Evolutionary conservation across 2,113 vertebrate species (phyloP).

Genomic region (Cinclus mexicanus): DNA sequence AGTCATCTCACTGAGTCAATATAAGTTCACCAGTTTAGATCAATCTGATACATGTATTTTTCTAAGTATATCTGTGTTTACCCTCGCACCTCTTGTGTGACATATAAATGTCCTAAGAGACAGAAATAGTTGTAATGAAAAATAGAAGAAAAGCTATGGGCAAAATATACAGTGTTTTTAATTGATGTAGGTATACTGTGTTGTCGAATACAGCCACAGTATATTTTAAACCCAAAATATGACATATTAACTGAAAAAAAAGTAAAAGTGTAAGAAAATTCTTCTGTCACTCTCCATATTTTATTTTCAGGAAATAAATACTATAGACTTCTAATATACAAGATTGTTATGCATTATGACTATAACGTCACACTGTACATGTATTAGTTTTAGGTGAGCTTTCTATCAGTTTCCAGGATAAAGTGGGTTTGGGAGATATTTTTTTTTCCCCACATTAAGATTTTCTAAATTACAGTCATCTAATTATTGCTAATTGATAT

Average conservation of each 20-base stretch:
- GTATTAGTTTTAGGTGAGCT: neutral
- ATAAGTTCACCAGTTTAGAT: neutral
- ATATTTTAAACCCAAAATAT: neutral
- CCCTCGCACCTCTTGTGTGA: neutral
- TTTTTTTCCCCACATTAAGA: rapidly evolving
- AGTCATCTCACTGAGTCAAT: neutral
- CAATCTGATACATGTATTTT: neutral
- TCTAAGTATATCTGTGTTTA: neutral
- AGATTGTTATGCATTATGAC: neutral
- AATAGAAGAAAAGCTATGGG: neutral
- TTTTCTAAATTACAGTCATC: neutral
- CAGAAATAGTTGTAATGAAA: neutral
- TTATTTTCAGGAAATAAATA: neutral
- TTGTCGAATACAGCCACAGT: neutral
- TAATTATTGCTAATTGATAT: neutral
- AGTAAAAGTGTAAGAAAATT: neutral
- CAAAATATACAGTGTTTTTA: neutral
- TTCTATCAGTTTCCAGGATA: neutral
- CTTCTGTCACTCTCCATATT: neutral
- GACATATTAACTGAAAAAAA: neutral
- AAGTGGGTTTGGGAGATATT: neutral
- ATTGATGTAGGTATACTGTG: neutral
- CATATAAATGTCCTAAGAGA: neutral
- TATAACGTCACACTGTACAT: neutral
- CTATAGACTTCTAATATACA: neutral